phyloP scores from a whole-genome alignment of 1,140 invertebrate genomes.

The Drosophila pectinifera region DNA sequence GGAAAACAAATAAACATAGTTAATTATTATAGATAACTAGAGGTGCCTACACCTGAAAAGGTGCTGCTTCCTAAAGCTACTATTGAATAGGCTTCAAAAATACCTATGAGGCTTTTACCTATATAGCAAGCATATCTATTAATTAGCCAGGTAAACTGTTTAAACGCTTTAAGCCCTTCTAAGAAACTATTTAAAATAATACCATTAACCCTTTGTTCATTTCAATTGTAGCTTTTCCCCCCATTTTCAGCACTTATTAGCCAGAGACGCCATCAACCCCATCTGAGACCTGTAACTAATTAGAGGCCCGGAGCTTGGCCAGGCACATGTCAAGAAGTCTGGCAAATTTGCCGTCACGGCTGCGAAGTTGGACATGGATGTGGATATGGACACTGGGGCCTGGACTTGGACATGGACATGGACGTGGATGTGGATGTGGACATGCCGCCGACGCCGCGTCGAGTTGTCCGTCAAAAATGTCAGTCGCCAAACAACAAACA shows the following conservation, averaged over 20 bases:
- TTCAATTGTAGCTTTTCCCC: background rate
- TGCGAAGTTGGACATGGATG: slow-evolving; percentile 36
- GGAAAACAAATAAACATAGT: too few relatives aligned
- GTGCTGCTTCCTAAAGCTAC: background rate
- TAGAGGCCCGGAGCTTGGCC: slow-evolving; percentile 26
- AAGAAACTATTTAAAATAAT: background rate
- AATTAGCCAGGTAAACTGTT: background rate
- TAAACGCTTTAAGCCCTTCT: background rate
- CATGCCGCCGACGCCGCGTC: slow-evolving; percentile 59
- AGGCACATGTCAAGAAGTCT: slow-evolving; percentile 54
- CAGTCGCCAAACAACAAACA: slow-evolving; percentile 47
- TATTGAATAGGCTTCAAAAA: too few relatives aligned
- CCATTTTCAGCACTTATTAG: background rate
- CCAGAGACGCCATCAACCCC: slow-evolving; percentile 5
- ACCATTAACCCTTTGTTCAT: too few relatives aligned
- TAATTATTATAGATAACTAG: too few relatives aligned
- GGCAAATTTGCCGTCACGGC: slow-evolving; percentile 55
- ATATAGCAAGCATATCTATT: background rate
- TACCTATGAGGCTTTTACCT: background rate
- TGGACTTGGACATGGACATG: slow-evolving; percentile 42
- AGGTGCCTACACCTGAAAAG: background rate
- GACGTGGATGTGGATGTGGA: slow-evolving; percentile 51
- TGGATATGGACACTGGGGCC: slow-evolving; percentile 25
- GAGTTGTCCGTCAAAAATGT: slow-evolving; percentile 66
- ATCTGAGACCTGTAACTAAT: slow-evolving; percentile 19